Evolutionary conservation across 2,888 invertebrate genomes (phyloP), one percentile per base, ranked within the genome.

Genomic region (Aspidiotus destructor): DNA sequence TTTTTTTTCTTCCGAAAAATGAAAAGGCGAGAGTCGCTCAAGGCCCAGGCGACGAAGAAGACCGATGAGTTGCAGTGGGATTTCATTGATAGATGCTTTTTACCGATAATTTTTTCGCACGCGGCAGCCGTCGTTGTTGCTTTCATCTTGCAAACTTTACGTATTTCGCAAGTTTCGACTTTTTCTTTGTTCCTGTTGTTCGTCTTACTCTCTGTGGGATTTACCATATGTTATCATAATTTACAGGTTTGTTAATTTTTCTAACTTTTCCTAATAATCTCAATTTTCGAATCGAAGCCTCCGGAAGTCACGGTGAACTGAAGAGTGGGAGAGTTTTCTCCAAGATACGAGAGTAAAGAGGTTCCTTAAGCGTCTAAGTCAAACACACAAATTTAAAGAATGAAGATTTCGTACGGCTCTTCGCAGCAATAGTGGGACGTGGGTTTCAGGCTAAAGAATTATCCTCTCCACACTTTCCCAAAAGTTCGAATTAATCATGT

Each of bases 141-240:
- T 61, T 84, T 86, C 55, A 77, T 86, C 71, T 80, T 90, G 70
- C 88, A 88, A 77, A 81, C 83, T 53, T 78, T 88, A 72, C 84
- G 85, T 74, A 85, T 90, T 73, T 88, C 88, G 72, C 84, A 85
- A 75, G 82, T 89, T 71, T 86, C 89, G 10, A 86, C 87, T 68
- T 86, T 90, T 77, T 86, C 88, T 9, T 81, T 90, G 16, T 90
- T 90, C 77, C 83, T 89, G 44, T 85, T 88, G 82, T 87, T 89
- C 76, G 72, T 78, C 60, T 80, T 86, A 62, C 81, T 88, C 74
- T 86, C 87, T 62, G 81, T 87, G 71, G 87, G 87, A 41, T 85
- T 86, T 3, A 85, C 89, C 10, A 81, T 89, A 77, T 90, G 89
- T 78, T 91, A 89, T 78, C 74, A 74, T 69, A 89, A 89, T 76